Conservation (phyloP, 2,888 invertebrate species). For the Cephus sareptanus region DNA sequence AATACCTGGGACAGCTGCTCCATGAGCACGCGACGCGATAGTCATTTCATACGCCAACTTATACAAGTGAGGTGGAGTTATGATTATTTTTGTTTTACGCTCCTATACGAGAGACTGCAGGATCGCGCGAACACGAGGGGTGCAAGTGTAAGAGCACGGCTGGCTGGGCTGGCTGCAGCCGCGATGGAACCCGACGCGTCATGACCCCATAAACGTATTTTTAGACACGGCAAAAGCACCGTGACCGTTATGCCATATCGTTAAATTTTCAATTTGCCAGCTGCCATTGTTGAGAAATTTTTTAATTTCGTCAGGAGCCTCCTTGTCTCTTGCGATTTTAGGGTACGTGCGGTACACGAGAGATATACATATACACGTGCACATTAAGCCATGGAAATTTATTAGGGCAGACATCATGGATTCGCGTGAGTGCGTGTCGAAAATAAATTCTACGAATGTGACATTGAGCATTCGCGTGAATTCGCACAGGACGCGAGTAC, state of each 20-base stretch:
- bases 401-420: too few relatives aligned
- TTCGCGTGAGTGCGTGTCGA: too few relatives aligned
- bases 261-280: slow-evolving; percentile 44
- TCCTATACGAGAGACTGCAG: too few relatives aligned
- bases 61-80: slow-evolving; percentile 45
- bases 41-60: slow-evolving; percentile 48
- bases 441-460: too few relatives aligned
- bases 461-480: too few relatives aligned
- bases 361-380: neutral
- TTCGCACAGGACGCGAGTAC: neutral
- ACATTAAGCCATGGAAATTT: too few relatives aligned
- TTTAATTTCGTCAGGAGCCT: slow-evolving; percentile 25
- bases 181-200: slow-evolving; percentile 29
- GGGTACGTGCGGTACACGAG: neutral
- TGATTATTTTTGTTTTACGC: slow-evolving; percentile 11
- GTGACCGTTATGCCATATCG: slow-evolving; percentile 34
- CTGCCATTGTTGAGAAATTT: slow-evolving; percentile 13
- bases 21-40: slow-evolving; percentile 39
- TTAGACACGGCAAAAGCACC: slow-evolving; percentile 39
- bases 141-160: too few relatives aligned
- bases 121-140: too few relatives aligned
- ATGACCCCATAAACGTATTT: slow-evolving; percentile 60
- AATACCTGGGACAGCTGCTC: slow-evolving; percentile 34
- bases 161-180: slow-evolving; percentile 8
- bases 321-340: too few relatives aligned